Evolutionary conservation across 1,140 invertebrate genomes (phyloP).

Genomic region (Piezodorus guildinii): DNA sequence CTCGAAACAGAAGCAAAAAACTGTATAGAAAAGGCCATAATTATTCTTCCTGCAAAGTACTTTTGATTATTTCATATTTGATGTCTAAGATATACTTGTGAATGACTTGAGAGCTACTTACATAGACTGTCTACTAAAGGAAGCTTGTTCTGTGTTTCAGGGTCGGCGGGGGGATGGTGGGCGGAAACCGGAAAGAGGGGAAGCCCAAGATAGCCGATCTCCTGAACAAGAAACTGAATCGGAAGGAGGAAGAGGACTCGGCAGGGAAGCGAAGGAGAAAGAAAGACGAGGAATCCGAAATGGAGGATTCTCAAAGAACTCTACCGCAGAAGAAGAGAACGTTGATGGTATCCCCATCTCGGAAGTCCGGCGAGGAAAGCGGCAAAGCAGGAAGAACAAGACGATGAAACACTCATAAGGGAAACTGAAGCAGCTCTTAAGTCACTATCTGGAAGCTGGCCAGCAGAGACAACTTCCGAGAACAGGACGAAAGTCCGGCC

Average conservation of each 20-base stretch:
- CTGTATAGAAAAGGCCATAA: too few species aligned
- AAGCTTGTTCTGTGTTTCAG: constrained; percentile 14
- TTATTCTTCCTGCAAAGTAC: too few species aligned
- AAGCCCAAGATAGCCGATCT: constrained; percentile 24
- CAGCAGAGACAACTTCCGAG: constrained; percentile 48
- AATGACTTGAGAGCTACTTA: too few species aligned
- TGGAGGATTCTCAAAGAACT: constrained; percentile 18
- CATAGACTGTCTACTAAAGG: background rate
- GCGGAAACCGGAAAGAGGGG: constrained; percentile 15
- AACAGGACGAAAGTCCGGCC: constrained; percentile 52
- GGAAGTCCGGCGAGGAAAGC: constrained; percentile 42
- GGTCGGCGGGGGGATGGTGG: constrained; percentile 14
- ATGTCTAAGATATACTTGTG: too few species aligned
- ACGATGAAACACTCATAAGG: constrained; percentile 67
- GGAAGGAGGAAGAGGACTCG: constrained; percentile 12
- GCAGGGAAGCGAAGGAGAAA: constrained; percentile 17
- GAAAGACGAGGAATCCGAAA: constrained; percentile 23
- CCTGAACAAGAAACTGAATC: constrained; percentile 20
- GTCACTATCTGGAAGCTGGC: constrained; percentile 69
- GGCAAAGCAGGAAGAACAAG: constrained; percentile 35
- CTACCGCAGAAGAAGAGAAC: constrained; percentile 51
- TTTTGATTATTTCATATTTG: too few species aligned
- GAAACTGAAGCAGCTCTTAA: constrained; percentile 77
- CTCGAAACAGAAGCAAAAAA: too few species aligned
- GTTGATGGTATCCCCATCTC: constrained; percentile 36